Evolutionary conservation across 2,797 vertebrate genomes (phyloP).

Genomic region (Clamator glandarius): DNA sequence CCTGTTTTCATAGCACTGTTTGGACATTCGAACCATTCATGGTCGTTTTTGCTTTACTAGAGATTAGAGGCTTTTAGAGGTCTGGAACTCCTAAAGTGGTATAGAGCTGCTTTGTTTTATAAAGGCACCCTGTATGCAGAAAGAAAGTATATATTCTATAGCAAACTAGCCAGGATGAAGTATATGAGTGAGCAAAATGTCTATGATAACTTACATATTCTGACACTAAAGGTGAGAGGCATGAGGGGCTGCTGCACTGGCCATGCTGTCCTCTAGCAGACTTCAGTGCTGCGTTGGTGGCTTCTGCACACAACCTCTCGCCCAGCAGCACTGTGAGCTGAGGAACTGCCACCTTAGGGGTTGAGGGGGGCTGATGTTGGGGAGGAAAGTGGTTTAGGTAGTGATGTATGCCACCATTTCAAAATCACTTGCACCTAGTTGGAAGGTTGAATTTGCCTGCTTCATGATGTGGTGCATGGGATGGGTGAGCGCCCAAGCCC

Average conservation of each 20-base stretch:
- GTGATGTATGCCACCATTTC: background rate
- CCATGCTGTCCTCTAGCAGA: background rate
- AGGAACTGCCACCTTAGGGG: background rate
- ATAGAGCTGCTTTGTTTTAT: background rate
- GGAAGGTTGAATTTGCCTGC: background rate
- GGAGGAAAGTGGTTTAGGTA: background rate
- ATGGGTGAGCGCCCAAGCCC: background rate
- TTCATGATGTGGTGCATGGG: accelerated
- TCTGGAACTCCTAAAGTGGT: background rate
- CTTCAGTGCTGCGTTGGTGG: background rate
- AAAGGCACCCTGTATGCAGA: background rate
- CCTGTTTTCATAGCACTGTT: background rate
- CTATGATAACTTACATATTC: background rate
- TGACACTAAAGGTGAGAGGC: background rate
- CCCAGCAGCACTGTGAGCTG: background rate
- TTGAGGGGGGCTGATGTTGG: background rate
- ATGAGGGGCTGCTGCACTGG: accelerated
- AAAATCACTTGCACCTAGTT: background rate
- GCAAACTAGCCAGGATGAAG: background rate
- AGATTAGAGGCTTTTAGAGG: slow-evolving; percentile 31
- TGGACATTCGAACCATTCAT: background rate
- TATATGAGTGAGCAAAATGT: background rate
- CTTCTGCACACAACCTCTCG: background rate
- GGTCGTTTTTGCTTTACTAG: background rate
- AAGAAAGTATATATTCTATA: background rate